Percentiles rank a stretch among this genome's conserved stretches.
phyloP scores from a whole-genome alignment of 2,797 vertebrate species.

The Oreochromis mossambicus region DNA sequence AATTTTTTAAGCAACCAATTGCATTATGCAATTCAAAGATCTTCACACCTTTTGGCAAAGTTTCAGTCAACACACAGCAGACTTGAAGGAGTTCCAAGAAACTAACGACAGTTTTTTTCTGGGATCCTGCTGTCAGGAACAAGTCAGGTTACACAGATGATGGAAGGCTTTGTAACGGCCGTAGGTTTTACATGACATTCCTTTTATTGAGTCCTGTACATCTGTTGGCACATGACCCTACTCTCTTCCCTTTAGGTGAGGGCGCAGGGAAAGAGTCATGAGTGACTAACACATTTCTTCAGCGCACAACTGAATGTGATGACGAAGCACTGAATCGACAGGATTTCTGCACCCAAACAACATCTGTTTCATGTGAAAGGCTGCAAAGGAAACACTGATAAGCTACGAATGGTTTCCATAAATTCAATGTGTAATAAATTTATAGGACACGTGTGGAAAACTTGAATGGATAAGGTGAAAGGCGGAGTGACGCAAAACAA shows the following conservation, averaged over 20 bases:
- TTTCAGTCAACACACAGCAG: neutral
- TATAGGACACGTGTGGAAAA: neutral
- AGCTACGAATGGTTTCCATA: neutral
- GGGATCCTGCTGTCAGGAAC: neutral
- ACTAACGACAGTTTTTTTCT: conserved; percentile 8
- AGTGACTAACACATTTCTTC: conserved; percentile 46
- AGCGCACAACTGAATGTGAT: conserved; percentile 6
- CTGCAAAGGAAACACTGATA: conserved; percentile 1
- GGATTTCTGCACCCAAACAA: conserved; percentile 38
- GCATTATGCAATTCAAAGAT: neutral
- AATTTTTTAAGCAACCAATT: conserved; percentile 1
- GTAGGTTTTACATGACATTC: conserved; percentile 6
- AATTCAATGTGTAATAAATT: neutral
- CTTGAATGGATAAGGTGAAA: conserved; percentile 1
- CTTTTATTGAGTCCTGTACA: conserved; percentile 4
- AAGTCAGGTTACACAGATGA: neutral
- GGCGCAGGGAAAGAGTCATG: conserved; percentile 45
- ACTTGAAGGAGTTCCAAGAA: neutral
- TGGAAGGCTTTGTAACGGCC: neutral
- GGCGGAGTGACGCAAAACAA: neutral
- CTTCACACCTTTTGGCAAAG: neutral
- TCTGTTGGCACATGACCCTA: neutral
- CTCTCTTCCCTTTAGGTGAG: conserved; percentile 36
- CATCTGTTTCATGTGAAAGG: conserved; percentile 38
- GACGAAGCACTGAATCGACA: conserved; percentile 52